Evolutionary conservation across 64 coral and sea anemone species (phyloP), one percentile per base, ranked within the genome.

Genomic region (Pachyseris speciosa): DNA sequence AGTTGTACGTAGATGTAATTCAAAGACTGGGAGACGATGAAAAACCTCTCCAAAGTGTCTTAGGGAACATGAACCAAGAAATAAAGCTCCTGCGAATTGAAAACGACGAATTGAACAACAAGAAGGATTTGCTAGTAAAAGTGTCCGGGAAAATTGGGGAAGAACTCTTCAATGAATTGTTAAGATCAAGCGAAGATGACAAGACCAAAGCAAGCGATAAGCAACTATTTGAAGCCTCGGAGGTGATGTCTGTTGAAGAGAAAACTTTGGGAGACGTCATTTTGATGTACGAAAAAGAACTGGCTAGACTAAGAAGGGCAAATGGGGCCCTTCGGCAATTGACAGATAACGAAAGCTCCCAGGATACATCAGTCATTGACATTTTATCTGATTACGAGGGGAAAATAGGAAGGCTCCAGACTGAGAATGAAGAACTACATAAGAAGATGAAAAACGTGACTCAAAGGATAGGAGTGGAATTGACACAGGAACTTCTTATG

Each of bases 381-480:
- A 41, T 37, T 27, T 72, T 92, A 34, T 20, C 78, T 8, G 43
- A 61, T 19, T 92, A 96, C 28, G 94, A 96, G 31, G 78, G 88
- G 27, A 61, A 90, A 81, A 92, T 92, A 55, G 49, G 36, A 31
- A 57, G 69, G 6, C n/a, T 97, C 28, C 88, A 78, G 26, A 65
- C 16, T 9, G 72, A 71, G 26, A 93, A 93, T 33, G 67, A 64
- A 42, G 57, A 90, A n/a, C 59, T 87, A 12, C 89, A 86, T 22
- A 88, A 91, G 24, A 83, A 63, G 39, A 31, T 91, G 48, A 73
- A 88, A 60, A 84, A 90, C 31, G 12, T 98, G 16, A 74, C 30
- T 59, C 36, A 75, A 25, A 88, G 80, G 79, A 11, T 98, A n/a
- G 95, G 95, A 8, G n/a, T 24, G 16, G 68, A 87, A 22, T 69